Base-by-base conservation (phyloP, 2,113 vertebrate species). In the Crotalus tigris region DNA sequence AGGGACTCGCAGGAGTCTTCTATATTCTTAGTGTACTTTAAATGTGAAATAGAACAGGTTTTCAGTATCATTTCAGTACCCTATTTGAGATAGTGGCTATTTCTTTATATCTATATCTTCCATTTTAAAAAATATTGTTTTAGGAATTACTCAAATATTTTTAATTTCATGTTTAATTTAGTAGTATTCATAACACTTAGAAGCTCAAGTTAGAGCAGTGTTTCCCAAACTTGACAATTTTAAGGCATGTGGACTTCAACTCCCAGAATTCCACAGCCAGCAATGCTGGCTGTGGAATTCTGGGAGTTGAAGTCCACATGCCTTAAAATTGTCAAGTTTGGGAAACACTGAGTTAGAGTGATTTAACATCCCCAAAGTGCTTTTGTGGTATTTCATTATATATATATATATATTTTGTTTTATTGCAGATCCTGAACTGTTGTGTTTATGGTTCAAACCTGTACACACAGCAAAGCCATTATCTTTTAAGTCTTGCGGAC, bases 361-460 rank as follows among this genome's bases (percentile, higher is more conserved):
- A 44, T 46, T 46, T 49, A 26, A 58, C 12, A 49, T 81, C 33
- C 15, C 75, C 39, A 81, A 81, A 6, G 15, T 81, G n/a, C 7
- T 44, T 81, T 58, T 58, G 59, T 75, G 24, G 21, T 57, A 29
- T 89, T 92, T 88, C 54, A 57, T 55, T 17, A 44, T 13, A 1
- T 0, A 5, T 13, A 1, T 0, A 5, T 10, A 24, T 88, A 17
- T 39, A 29, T 44, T 1, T 1, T 19, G 44, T 92, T 26, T 92
- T 26, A 94, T 89, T 26, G 4, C 96, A 99, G 99, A 98, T 99
- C 93, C 97, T 99, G 46, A 99, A 99, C 97, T 99, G 98, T 92
- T 99, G 99, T 58, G 98, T 99, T 92, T 99, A 98, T 0, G 99
- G 99, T 92, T 99, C 99, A 61, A 99, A 97, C 96, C 98, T 99